phyloP scores from a whole-genome alignment of 2,113 vertebrate species.

The Crotalus tigris region DNA sequence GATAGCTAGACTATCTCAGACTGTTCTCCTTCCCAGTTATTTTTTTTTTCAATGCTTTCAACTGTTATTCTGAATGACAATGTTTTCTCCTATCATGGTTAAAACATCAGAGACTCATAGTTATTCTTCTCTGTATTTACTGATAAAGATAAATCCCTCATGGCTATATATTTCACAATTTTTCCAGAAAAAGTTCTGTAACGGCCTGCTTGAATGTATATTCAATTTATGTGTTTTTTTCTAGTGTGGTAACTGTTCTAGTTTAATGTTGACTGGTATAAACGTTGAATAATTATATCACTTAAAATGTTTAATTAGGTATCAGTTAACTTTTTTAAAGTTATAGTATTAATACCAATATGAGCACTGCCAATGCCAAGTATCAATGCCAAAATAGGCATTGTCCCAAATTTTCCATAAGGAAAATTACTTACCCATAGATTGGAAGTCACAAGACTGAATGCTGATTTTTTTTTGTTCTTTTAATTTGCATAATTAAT shows the following conservation, averaged over 20 bases:
- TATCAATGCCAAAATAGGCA: background rate
- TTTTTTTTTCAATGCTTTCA: background rate
- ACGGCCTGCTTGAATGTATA: background rate
- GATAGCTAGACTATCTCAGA: background rate
- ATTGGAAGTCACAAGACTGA: background rate
- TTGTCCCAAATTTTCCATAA: background rate
- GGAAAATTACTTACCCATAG: background rate
- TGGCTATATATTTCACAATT: background rate
- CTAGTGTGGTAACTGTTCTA: background rate
- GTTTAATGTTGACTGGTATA: background rate
- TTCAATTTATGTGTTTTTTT: background rate
- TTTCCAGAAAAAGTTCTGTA: background rate
- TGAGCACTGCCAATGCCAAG: background rate
- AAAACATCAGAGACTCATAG: background rate
- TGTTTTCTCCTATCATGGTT: background rate
- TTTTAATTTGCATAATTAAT: background rate
- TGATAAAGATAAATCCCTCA: background rate
- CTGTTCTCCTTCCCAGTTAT: background rate
- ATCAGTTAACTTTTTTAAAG: background rate
- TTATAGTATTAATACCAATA: background rate
- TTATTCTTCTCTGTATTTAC: background rate
- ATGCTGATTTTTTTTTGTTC: background rate
- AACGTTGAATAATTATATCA: background rate
- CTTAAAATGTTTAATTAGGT: background rate
- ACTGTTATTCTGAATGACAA: background rate